Percentiles rank a stretch among this genome's conserved stretches.
These are phyloP conservation scores for Xyliphius kryptos DNA, from an alignment of 2,113 vertebrate species.

Conservation along the genomic window DNA sequence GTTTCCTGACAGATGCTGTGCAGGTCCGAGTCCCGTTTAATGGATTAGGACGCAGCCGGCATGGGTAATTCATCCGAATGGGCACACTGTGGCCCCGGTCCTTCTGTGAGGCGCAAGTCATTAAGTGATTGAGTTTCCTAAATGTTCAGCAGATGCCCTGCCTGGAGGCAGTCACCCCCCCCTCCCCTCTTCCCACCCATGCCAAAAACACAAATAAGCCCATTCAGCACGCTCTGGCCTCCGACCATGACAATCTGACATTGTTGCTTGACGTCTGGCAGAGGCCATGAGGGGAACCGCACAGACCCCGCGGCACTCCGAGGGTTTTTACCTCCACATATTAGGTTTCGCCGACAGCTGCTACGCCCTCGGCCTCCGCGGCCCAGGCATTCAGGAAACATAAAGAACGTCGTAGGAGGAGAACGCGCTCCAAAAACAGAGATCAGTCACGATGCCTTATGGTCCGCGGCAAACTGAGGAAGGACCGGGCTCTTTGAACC, in stretches of 20 bases:
- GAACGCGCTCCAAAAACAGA: neutral
- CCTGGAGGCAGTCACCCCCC: constrained; percentile 14
- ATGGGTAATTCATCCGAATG: constrained; percentile 1
- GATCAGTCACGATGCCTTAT: neutral
- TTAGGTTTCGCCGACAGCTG: constrained; percentile 1
- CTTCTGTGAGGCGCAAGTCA: constrained; percentile 40
- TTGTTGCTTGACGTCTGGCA: neutral
- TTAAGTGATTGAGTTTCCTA: constrained; percentile 58
- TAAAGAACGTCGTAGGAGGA: no score
- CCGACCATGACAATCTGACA: neutral
- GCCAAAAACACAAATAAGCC: neutral
- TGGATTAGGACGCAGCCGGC: constrained; percentile 25
- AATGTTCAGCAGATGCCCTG: constrained; percentile 55
- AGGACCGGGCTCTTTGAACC: neutral
- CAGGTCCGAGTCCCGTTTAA: constrained; percentile 51
- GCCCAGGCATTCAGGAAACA: no score
- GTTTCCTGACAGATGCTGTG: constrained; percentile 60
- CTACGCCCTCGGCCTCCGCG: neutral
- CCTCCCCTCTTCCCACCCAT: constrained; percentile 7
- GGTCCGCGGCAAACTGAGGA: neutral
- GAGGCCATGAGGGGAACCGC: neutral
- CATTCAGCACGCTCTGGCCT: neutral
- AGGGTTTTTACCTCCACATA: neutral
- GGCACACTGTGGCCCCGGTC: neutral
- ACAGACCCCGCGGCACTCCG: neutral